These are phyloP conservation scores for Stegostoma tigrinum DNA, from an alignment of 2,113 vertebrate genomes.

Conservation along the genomic window DNA sequence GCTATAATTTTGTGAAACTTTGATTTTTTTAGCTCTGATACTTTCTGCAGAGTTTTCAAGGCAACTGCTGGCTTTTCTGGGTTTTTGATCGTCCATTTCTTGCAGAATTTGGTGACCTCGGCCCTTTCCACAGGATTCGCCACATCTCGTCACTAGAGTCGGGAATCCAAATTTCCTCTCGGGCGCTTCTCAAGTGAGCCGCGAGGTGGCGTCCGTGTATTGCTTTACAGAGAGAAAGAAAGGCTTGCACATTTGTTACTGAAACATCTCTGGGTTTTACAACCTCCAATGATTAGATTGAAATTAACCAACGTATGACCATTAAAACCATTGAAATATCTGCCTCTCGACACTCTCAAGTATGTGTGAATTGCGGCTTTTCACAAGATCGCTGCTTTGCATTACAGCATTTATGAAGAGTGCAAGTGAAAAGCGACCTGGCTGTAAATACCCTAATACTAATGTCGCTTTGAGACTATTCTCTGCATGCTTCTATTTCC, in stretches of 20 bases:
- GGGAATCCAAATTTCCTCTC: not conserved
- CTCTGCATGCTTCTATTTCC: not conserved
- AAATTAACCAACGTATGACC: constrained; percentile 22
- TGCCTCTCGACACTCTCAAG: constrained; percentile 33
- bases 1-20: not conserved
- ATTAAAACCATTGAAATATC: constrained; percentile 25
- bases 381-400: constrained; percentile 15
- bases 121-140: too few species aligned
- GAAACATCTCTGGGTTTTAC: not conserved
- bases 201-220: not conserved
- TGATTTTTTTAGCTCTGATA: not conserved
- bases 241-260: not conserved
- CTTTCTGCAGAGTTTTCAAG: not conserved
- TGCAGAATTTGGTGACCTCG: not conserved
- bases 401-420: constrained; percentile 13
- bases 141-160: not conserved
- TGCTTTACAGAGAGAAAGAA: not conserved
- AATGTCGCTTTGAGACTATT: not conserved
- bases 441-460: constrained; percentile 9
- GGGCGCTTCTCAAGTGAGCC: not conserved
- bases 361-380: constrained; percentile 32
- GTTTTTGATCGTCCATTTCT: not conserved
- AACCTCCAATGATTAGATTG: constrained; percentile 8
- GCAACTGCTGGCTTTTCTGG: not conserved
- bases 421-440: constrained; percentile 28